phyloP scores from a whole-genome alignment of 1,140 invertebrate genomes.

The Drosophila bifasciata region DNA sequence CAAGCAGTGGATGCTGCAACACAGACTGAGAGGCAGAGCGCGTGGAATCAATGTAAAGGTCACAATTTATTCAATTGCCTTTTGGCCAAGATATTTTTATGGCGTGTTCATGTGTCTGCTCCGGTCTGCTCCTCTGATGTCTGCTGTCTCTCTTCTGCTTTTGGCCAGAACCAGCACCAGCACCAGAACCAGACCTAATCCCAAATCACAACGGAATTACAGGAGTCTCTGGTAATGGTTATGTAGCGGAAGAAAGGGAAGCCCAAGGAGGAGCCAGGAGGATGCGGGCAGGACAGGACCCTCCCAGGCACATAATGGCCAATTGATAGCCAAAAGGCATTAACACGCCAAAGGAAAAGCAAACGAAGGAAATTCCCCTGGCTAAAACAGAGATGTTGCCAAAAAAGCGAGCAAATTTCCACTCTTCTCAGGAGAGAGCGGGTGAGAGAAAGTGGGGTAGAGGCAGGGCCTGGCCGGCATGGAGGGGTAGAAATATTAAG shows the following conservation, averaged over 20 bases:
- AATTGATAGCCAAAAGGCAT: slow-evolving; percentile 83
- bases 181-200: slow-evolving; percentile 63
- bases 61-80: slow-evolving; percentile 82
- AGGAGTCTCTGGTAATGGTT: slow-evolving; percentile 71
- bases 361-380: slow-evolving; percentile 63
- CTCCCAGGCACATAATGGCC: slow-evolving; percentile 73
- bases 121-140: slow-evolving; percentile 5
- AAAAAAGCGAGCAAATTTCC: slow-evolving; percentile 61
- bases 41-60: slow-evolving; percentile 80
- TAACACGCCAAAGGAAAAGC: slow-evolving; percentile 67
- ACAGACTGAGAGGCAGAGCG: slow-evolving; percentile 20
- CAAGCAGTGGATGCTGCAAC: neutral
- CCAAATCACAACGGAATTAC: slow-evolving; percentile 82
- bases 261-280: slow-evolving; percentile 9
- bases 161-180: slow-evolving; percentile 23
- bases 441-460: neutral
- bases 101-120: slow-evolving; percentile 71
- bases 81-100: slow-evolving; percentile 76
- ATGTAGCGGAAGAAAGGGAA: slow-evolving; percentile 68
- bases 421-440: slow-evolving; percentile 6
- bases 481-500: slow-evolving; percentile 71
- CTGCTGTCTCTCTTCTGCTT: slow-evolving; percentile 1
- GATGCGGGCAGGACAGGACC: neutral
- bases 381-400: slow-evolving; percentile 67
- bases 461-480: slow-evolving; percentile 3